Evolutionary conservation across 2,113 vertebrate genomes (phyloP).

Genomic region (Vanacampus margaritifer): DNA sequence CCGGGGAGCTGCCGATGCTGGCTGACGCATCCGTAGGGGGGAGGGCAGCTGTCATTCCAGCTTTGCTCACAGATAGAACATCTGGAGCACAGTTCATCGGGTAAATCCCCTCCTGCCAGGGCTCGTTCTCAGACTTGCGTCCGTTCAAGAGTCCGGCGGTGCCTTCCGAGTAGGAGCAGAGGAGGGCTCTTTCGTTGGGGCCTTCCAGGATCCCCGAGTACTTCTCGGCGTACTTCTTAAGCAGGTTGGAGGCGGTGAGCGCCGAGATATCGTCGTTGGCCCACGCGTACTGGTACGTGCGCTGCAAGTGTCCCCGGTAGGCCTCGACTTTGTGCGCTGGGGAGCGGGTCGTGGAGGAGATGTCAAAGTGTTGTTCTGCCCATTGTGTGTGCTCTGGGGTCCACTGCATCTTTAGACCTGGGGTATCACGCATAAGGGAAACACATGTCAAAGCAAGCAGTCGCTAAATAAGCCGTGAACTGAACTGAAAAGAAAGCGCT

Average conservation of each 20-base stretch:
- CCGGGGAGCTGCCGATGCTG: constrained; percentile 91
- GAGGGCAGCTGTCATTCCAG: constrained; percentile 88
- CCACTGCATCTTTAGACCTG: constrained; percentile 99
- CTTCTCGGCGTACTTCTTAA: constrained; percentile 99
- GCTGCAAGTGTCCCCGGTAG: constrained; percentile 94
- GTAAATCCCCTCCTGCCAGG: constrained; percentile 97
- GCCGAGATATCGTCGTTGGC: constrained; percentile 99
- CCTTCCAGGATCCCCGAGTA: constrained; percentile 97
- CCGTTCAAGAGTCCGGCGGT: constrained; percentile 87
- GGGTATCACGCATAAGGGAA: constrained; percentile 53
- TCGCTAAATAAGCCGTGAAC: neutral
- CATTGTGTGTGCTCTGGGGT: constrained; percentile 99
- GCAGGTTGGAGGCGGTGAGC: constrained; percentile 94
- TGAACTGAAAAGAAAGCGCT: neutral
- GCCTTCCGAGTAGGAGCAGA: constrained; percentile 89
- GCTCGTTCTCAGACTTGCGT: constrained; percentile 91
- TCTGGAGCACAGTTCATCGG: constrained; percentile 96
- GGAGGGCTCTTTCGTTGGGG: constrained; percentile 85
- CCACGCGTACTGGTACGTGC: constrained; percentile 98
- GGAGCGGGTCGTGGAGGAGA: constrained; percentile 95
- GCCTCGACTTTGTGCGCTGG: constrained; percentile 98
- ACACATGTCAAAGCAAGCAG: constrained; percentile 43
- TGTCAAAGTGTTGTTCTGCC: constrained; percentile 99
- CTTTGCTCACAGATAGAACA: constrained; percentile 91
- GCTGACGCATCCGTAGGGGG: constrained; percentile 89